These are phyloP conservation scores for Asarcornis scutulata DNA, from an alignment of 2,113 vertebrate genomes.

Conservation along the genomic window DNA sequence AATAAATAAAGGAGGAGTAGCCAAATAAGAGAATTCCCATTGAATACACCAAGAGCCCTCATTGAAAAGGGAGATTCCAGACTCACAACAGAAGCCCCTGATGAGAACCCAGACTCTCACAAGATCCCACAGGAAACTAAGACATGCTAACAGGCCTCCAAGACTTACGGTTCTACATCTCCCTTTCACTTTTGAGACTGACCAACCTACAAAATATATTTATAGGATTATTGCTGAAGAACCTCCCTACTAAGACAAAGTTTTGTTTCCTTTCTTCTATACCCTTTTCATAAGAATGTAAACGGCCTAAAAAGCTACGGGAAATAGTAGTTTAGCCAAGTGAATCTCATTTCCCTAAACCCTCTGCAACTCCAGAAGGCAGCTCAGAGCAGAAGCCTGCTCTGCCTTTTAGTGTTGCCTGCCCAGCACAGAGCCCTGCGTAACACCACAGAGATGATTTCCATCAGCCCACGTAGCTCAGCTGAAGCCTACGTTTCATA, in stretches of 20 bases:
- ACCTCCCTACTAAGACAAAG: neutral
- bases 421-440: neutral
- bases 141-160: neutral
- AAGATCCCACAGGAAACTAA: neutral
- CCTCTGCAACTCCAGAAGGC: neutral
- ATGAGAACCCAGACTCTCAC: neutral
- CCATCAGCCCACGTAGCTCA: neutral
- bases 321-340: neutral
- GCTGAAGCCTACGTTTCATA: neutral
- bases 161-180: neutral
- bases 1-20: neutral
- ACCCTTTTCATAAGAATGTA: neutral
- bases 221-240: neutral
- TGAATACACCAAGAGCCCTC: neutral
- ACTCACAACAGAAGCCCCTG: neutral
- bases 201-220: neutral
- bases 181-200: neutral
- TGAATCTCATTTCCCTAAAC: neutral
- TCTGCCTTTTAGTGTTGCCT: no score
- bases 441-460: neutral
- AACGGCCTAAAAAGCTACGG: neutral
- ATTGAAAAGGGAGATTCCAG: neutral
- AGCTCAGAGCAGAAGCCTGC: neutral
- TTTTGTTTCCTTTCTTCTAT: neutral
- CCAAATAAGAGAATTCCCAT: neutral